phyloP scores from a whole-genome alignment of 2,113 vertebrate genomes.

The Microtus oregoni region DNA sequence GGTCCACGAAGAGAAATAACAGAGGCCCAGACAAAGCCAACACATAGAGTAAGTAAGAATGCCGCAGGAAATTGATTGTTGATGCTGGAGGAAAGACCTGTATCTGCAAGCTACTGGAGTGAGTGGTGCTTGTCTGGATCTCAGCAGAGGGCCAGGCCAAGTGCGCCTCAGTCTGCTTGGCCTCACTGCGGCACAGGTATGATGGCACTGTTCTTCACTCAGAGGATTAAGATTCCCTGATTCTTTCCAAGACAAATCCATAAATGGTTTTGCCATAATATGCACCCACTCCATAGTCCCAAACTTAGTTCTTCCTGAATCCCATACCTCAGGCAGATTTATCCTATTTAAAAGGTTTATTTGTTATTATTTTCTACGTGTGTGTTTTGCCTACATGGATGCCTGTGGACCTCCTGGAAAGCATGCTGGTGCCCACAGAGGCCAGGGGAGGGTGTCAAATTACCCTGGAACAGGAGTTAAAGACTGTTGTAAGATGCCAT shows the following conservation, averaged over 20 bases:
- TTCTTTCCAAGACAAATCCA: conserved; percentile 35
- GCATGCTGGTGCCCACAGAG: background rate
- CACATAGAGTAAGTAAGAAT: background rate
- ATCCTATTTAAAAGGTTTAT: background rate
- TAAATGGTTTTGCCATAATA: background rate
- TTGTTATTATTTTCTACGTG: background rate
- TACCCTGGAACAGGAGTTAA: background rate
- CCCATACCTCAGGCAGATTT: background rate
- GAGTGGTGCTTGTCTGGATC: conserved; percentile 12
- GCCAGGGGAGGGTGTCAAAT: background rate
- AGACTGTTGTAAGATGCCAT: background rate
- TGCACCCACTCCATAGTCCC: background rate
- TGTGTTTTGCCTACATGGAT: background rate
- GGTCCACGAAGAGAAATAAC: background rate
- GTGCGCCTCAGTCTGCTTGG: background rate
- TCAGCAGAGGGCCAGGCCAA: background rate
- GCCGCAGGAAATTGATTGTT: background rate
- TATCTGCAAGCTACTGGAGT: background rate
- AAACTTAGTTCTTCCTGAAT: conserved; percentile 38
- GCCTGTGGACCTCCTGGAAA: background rate
- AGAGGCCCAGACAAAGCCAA: background rate
- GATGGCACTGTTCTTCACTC: background rate
- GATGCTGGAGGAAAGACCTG: background rate
- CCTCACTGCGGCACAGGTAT: background rate
- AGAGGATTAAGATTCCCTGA: background rate